Evolutionary conservation across 2,797 vertebrate genomes (phyloP).

Genomic region (Sylvia borin): DNA sequence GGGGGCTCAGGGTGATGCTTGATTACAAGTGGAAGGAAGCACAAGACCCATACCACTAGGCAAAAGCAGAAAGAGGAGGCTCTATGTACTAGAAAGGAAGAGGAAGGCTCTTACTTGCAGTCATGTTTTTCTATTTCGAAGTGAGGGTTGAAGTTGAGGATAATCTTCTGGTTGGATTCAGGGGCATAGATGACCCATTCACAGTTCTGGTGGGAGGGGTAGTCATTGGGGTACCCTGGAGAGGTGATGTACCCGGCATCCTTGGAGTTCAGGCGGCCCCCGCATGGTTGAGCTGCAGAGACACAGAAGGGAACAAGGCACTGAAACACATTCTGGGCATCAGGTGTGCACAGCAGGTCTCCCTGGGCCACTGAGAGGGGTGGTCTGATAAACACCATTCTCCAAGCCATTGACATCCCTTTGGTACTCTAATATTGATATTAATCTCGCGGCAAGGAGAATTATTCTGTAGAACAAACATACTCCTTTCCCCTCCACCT

Average conservation of each 20-base stretch:
- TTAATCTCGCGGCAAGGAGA: slow-evolving; percentile 61
- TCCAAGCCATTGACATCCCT: slow-evolving; percentile 35
- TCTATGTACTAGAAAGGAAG: background rate
- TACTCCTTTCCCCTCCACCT: background rate
- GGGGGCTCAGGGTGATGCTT: background rate
- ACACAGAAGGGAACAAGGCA: slow-evolving; percentile 51
- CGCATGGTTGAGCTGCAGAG: slow-evolving; percentile 81
- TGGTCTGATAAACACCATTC: slow-evolving; percentile 25
- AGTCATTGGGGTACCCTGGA: slow-evolving; percentile 96
- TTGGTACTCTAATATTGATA: background rate
- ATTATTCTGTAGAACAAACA: slow-evolving; percentile 44
- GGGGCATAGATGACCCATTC: slow-evolving; percentile 95
- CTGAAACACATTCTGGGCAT: slow-evolving; percentile 11
- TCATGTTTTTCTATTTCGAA: slow-evolving; percentile 98
- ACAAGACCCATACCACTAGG: background rate
- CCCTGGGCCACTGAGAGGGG: background rate
- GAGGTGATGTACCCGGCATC: slow-evolving; percentile 97
- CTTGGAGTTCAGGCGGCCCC: slow-evolving; percentile 90
- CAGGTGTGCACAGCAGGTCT: background rate
- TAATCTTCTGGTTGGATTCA: slow-evolving; percentile 92
- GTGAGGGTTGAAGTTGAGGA: slow-evolving; percentile 99
- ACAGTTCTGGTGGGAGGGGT: slow-evolving; percentile 95
- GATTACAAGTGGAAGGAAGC: background rate
- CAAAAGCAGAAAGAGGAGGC: background rate
- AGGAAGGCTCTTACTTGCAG: slow-evolving; percentile 88